A percentile compares a stretch with the other conserved stretches of the same genome.
phyloP scores from a whole-genome alignment of 2,797 vertebrate species.

The Emys orbicularis region DNA sequence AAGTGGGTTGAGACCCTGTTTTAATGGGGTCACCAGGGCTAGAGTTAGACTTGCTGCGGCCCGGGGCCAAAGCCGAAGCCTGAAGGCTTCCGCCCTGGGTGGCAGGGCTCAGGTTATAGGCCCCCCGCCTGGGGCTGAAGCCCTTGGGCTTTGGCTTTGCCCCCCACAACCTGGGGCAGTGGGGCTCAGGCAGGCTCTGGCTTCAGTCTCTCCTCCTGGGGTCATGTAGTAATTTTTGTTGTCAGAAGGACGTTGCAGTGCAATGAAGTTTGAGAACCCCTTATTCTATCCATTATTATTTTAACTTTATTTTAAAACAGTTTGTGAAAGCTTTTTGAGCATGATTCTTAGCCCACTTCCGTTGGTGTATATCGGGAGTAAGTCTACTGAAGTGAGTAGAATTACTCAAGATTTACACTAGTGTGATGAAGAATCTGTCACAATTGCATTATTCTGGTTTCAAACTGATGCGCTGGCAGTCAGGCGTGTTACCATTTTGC shows the following conservation, averaged over 20 bases:
- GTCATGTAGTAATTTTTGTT: no score
- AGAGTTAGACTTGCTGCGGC: no score
- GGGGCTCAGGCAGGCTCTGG: no score
- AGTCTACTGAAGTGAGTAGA: background rate
- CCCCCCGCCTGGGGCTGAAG: no score
- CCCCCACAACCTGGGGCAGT: no score
- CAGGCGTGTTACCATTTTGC: background rate
- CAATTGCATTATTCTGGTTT: background rate
- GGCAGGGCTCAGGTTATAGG: no score
- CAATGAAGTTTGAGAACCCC: no score
- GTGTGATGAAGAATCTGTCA: background rate
- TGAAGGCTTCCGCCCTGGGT: no score
- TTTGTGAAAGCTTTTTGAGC: conserved; percentile 8
- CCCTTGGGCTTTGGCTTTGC: no score
- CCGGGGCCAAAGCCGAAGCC: no score
- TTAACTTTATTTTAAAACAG: background rate
- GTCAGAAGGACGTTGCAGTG: no score
- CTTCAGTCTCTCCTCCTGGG: no score
- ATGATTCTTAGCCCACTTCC: conserved; percentile 12
- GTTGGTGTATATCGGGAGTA: background rate
- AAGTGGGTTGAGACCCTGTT: background rate
- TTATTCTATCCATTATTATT: background rate
- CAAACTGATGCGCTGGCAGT: background rate
- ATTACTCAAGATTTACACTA: background rate
- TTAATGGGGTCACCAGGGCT: background rate